phyloP scores from a whole-genome alignment of 1,140 invertebrate species.

The Heliconius eleuchia region DNA sequence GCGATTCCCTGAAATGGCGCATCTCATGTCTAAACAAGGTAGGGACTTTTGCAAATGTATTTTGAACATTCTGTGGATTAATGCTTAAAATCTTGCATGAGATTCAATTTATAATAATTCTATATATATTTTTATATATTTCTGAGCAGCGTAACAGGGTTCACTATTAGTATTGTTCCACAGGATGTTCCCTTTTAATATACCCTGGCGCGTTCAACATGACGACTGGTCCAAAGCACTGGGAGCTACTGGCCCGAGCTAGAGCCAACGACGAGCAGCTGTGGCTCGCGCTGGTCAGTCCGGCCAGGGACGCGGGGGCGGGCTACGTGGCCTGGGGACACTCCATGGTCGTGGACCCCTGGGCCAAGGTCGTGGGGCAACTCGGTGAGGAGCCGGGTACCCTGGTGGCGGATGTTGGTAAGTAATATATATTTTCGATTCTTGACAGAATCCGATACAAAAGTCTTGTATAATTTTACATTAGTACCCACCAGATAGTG shows the following conservation, averaged over 20 bases:
- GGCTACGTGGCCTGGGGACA: slow-evolving; percentile 95
- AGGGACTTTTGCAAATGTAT: slow-evolving; percentile 24
- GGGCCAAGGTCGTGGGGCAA: slow-evolving; percentile 89
- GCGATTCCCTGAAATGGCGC: slow-evolving; percentile 94
- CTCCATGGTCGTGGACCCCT: slow-evolving; percentile 92
- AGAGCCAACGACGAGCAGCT: slow-evolving; percentile 95
- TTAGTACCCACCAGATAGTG: too few relatives aligned
- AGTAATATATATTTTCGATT: slow-evolving; percentile 24
- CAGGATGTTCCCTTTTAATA: slow-evolving; percentile 91
- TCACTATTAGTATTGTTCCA: too few relatives aligned
- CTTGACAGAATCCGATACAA: too few relatives aligned
- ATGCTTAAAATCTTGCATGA: too few relatives aligned
- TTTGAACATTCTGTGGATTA: too few relatives aligned
- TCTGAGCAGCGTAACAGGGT: too few relatives aligned
- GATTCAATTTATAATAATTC: too few relatives aligned
- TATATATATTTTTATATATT: neutral
- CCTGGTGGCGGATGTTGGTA: slow-evolving; percentile 87
- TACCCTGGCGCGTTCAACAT: slow-evolving; percentile 98
- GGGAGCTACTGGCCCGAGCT: slow-evolving; percentile 91
- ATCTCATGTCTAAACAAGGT: slow-evolving; percentile 90
- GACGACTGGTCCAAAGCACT: slow-evolving; percentile 96
- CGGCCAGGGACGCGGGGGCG: slow-evolving; percentile 87
- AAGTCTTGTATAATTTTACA: too few relatives aligned
- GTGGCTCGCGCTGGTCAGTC: slow-evolving; percentile 88
- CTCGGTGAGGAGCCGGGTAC: slow-evolving; percentile 88